Conservation (phyloP, 2,113 vertebrate species). For the Zosterops pallidus region DNA sequence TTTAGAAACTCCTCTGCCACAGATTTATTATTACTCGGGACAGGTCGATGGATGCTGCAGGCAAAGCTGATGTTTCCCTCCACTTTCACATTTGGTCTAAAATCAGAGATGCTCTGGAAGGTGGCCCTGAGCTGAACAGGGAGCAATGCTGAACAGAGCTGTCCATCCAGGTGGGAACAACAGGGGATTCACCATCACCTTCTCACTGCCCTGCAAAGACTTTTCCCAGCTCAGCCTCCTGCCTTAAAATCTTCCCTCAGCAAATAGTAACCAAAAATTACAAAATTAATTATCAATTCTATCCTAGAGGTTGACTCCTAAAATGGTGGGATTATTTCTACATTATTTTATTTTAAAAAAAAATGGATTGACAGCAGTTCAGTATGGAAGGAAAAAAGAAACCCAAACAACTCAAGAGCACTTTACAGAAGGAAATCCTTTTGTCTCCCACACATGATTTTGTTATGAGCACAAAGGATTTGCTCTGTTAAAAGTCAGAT, state of each 20-base stretch:
- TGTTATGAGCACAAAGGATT: neutral
- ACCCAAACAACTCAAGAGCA: neutral
- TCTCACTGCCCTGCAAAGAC: neutral
- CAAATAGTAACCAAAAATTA: neutral
- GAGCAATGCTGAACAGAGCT: neutral
- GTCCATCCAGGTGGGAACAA: neutral
- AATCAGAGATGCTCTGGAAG: neutral
- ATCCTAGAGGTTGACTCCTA: neutral
- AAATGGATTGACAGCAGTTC: neutral
- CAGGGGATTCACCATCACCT: rapidly evolving
- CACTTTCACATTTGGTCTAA: neutral
- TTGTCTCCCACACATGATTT: neutral
- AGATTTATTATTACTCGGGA: neutral
- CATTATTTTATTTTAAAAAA: neutral
- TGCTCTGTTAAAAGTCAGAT: neutral
- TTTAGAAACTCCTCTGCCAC: neutral
- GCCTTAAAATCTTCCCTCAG: neutral
- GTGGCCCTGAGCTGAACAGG: neutral
- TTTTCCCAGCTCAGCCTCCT: neutral
- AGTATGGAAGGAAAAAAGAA: neutral
- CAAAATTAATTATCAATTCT: neutral
- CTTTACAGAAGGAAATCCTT: neutral
- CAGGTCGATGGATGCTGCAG: neutral
- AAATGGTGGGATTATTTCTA: neutral
- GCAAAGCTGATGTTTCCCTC: neutral